A percentile compares a stretch with the other conserved stretches of the same genome.
Evolutionary conservation across 2,113 vertebrate genomes (phyloP).

Genomic region (Anas platyrhynchos): DNA sequence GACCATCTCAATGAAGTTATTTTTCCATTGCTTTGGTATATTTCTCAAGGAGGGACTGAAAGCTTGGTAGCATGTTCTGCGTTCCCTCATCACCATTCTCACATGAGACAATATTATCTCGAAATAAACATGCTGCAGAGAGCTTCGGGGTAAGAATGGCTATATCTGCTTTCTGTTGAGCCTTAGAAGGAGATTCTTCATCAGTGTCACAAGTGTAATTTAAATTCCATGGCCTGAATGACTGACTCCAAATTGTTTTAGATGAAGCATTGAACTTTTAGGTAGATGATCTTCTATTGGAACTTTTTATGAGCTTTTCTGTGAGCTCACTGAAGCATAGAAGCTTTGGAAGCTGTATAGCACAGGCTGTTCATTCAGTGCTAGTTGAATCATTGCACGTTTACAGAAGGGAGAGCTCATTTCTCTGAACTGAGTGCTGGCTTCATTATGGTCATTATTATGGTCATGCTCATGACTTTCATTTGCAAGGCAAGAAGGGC

Average conservation of each 20-base stretch:
- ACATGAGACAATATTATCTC: background rate
- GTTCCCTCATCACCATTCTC: background rate
- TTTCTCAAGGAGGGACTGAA: background rate
- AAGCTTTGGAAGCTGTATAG: background rate
- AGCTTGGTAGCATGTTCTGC: background rate
- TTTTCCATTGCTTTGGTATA: background rate
- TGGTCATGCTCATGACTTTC: background rate
- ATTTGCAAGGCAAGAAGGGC: background rate
- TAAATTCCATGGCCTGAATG: background rate
- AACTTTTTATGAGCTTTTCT: constrained; percentile 6
- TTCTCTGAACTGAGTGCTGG: background rate
- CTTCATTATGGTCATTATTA: background rate
- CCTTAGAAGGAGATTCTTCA: background rate
- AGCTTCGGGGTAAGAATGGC: background rate
- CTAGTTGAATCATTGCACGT: background rate
- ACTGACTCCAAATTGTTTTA: constrained; percentile 8
- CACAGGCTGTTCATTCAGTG: background rate
- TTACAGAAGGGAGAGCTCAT: constrained; percentile 21
- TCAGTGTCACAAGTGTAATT: constrained; percentile 18
- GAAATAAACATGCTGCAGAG: background rate
- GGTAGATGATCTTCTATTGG: constrained; percentile 16
- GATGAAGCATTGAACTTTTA: constrained; percentile 12
- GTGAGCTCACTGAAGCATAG: background rate
- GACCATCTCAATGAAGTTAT: no score
- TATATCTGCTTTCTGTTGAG: background rate